phyloP scores from a whole-genome alignment of 1,140 invertebrate genomes.

The Lineus longissimus region DNA sequence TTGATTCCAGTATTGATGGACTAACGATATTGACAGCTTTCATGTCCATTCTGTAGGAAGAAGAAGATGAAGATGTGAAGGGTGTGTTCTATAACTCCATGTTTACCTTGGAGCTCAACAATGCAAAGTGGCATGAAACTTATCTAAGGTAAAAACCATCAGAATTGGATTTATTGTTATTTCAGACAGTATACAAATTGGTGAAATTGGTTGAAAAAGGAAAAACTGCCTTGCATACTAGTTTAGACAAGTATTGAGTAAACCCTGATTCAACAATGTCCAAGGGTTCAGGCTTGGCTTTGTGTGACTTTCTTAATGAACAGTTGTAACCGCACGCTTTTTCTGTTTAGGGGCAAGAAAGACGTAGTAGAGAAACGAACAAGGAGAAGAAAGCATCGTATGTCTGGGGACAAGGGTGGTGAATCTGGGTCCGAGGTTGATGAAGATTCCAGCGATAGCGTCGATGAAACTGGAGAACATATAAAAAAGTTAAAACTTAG shows the following conservation, averaged over 20 bases:
- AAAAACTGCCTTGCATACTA: too few species aligned
- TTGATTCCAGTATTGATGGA: too few species aligned
- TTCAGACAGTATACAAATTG: too few species aligned
- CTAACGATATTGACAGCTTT: too few species aligned
- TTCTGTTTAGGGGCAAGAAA: constrained; percentile 27
- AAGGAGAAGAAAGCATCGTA: constrained; percentile 23
- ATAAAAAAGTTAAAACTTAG: constrained; percentile 8
- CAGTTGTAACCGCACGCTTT: too few species aligned
- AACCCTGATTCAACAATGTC: too few species aligned
- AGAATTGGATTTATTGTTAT: background rate
- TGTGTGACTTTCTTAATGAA: too few species aligned
- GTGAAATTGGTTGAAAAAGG: too few species aligned
- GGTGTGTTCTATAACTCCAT: constrained; percentile 83
- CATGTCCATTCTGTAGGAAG: constrained; percentile 62
- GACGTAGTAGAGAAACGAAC: constrained; percentile 27
- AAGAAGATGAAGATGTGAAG: constrained; percentile 67
- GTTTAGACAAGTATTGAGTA: too few species aligned
- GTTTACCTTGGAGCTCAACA: constrained; percentile 71
- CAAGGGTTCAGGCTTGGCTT: too few species aligned
- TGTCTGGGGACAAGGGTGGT: constrained; percentile 31
- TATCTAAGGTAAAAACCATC: constrained; percentile 33
- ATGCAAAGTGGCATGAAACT: constrained; percentile 65
- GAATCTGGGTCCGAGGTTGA: constrained; percentile 30
- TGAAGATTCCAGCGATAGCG: constrained; percentile 36
- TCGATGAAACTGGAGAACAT: constrained; percentile 5